A percentile compares a stretch with the other conserved stretches of the same genome.
phyloP scores from a whole-genome alignment of 2,888 invertebrate species.

The Mayetiola destructor region DNA sequence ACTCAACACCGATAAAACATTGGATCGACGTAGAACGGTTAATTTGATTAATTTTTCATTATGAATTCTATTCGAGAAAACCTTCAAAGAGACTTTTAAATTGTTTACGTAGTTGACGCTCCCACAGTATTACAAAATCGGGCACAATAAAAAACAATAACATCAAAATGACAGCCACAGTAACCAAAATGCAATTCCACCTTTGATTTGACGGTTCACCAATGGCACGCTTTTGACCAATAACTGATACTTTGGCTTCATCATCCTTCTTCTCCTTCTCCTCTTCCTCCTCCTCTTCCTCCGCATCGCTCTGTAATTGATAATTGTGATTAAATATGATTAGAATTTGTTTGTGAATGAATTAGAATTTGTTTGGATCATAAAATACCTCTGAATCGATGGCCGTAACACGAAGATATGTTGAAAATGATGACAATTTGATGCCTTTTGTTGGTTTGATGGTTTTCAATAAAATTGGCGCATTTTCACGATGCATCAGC shows the following conservation, averaged over 20 bases:
- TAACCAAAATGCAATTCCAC: background rate
- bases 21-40: background rate
- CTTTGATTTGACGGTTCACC: background rate
- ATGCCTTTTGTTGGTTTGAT: slow-evolving; percentile 26
- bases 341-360: background rate
- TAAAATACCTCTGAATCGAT: background rate
- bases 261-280: background rate
- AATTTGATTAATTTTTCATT: background rate
- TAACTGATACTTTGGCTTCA: too few species aligned
- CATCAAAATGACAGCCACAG: background rate
- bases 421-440: slow-evolving; percentile 18
- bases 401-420: background rate
- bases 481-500: slow-evolving; percentile 48
- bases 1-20: background rate
- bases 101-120: background rate
- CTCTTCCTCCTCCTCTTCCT: background rate
- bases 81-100: background rate
- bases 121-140: background rate
- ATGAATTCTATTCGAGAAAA: background rate
- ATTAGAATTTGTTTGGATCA: background rate
- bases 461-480: slow-evolving; percentile 38
- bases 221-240: too few species aligned
- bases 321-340: background rate
- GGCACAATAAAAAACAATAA: background rate
- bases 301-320: background rate